These are phyloP conservation scores for Pedionomus torquatus DNA, from an alignment of 2,113 vertebrate genomes.

Conservation along the genomic window DNA sequence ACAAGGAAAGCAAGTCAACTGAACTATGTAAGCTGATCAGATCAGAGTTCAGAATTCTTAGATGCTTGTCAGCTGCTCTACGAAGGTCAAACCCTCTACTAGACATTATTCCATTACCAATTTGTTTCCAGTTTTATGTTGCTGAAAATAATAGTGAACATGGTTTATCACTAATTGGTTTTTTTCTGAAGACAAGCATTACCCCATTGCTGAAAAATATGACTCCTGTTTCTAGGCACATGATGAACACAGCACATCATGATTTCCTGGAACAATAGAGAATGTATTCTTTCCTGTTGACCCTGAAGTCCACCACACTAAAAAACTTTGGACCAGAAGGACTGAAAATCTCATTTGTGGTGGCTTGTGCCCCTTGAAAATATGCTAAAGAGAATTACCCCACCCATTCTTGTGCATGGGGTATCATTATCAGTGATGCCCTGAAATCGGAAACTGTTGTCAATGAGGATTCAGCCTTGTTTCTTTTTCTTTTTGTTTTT, in stretches of 20 bases:
- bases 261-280: not conserved
- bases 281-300: not conserved
- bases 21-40: not conserved
- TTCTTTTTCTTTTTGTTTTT: not conserved
- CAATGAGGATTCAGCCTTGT: not conserved
- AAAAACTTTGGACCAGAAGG: not conserved
- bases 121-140: not conserved
- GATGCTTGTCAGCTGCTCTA: not conserved
- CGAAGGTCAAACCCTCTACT: not conserved
- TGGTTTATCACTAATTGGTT: not conserved
- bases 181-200: not conserved
- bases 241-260: not conserved
- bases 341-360: not conserved
- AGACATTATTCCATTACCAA: not conserved
- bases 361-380: not conserved
- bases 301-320: not conserved
- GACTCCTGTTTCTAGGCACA: not conserved
- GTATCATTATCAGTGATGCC: not conserved
- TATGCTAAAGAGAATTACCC: not conserved
- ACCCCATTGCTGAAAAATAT: not conserved
- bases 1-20: not conserved
- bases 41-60: not conserved
- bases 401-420: not conserved
- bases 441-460: not conserved
- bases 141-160: not conserved